Base-by-base conservation (phyloP, 2,113 vertebrate species). In the Ceyx melanurus region DNA sequence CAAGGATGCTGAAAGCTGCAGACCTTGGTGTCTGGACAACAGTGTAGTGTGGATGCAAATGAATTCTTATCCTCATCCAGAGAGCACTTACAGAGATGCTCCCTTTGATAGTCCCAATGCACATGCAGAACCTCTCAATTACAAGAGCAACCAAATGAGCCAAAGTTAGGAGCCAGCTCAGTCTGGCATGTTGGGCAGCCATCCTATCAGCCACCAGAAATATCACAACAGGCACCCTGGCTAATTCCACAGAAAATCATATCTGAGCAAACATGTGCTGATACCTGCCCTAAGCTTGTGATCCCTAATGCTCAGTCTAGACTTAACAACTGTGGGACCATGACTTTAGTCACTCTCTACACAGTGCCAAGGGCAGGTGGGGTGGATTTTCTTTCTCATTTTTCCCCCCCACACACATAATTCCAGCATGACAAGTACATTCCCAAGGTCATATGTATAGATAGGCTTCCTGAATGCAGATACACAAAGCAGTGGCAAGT, bases 131-230 rank as follows among this genome's bases (percentile, higher is more conserved):
- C 26, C 50, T 58, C 54, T 33, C 56, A 42, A 0, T 22, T 29
- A 23, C 43, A n/a, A 0, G 1, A 66, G 19, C 35, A 82, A 28
- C 8, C 0, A 0, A 54, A 43, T 2, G 58, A 76, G 23, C 8
- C 9, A 3, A 64, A 77, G 48, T n/a, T 51, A 43, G 48, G 31
- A 50, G 22, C 31, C 31, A n/a, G 16, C 72, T 83, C 61, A 15
- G 0, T 12, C 57, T 43, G 20, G 10, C 0, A 0, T 26, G 13
- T 13, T 53, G 66, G 50, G 33, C 70, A 90, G 40, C 40, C 37
- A 2, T 10, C 12, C 21, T 16, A 31, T 29, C 73, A 90, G 28
- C 40, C 67, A 57, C 35, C 53, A 53, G 7, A 48, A 86, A 53
- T 26, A 64, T 3, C 80, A 40, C 48, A 23, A n/a, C 53, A 15